Base-by-base conservation (phyloP, 2,797 vertebrate species). In the Pangasius larnaudii region DNA sequence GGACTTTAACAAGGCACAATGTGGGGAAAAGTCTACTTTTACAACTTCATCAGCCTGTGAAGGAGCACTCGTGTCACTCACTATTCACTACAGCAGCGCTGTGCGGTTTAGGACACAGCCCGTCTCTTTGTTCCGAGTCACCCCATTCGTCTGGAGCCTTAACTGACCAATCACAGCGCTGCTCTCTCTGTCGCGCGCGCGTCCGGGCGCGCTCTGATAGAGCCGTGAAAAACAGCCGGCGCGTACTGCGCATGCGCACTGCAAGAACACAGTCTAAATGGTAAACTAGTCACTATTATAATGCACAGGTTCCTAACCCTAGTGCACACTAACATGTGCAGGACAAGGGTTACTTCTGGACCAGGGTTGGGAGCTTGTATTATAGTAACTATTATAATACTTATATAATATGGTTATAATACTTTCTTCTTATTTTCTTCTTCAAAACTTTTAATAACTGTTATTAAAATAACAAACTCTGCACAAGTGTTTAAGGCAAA, bases 151-250 rank as follows among this genome's bases (percentile, higher is more conserved):
- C 80, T 88, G 87, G 80, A 90, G 88, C 74, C n/a, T 56, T 30
- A 77, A 61, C 24, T 6, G 86, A 84, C 93, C 93, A 94, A 94
- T 94, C 92, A 93, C 71, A 90, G 75, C 80, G 53, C 82, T 36
- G 88, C 87, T 83, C 42, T 46, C 42, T 8, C 42, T 8, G 7
- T 8, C 42, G 0, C 42, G 7, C 42, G 39, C 39, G 4, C 39
- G 39, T n/a, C n/a, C n/a, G n/a, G n/a, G n/a, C 42, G 0, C 42
- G 8, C 42, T 46, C 46, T 46, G 8, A 36, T 10, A 69, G 49
- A 46, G 14, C 85, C 8, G 22, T 49, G 72, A 53, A 53, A 69
- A n/a, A 18, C 58, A 7, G 18, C 16, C 42, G 10, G 71, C 27
- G 81, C 75, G 59, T 2, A 49, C 56, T 51, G 63, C 85, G 71